Conservation (phyloP, 2,113 vertebrate genomes). For the Erpornis zantholeuca region DNA sequence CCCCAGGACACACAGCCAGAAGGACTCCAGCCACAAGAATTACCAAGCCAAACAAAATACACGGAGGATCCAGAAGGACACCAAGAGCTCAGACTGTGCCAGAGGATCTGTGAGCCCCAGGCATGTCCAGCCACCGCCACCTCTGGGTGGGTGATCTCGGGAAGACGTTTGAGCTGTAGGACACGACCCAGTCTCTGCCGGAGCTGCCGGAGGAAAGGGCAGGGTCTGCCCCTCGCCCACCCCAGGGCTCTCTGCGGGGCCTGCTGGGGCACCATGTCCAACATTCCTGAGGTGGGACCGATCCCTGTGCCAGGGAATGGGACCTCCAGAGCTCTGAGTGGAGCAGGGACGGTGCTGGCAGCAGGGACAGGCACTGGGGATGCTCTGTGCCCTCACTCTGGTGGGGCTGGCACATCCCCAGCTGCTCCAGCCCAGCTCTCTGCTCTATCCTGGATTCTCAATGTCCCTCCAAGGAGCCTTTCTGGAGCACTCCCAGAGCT, state of each 20-base stretch:
- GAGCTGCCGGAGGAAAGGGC: background rate
- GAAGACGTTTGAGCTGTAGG: background rate
- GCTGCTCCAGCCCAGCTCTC: background rate
- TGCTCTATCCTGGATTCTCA: background rate
- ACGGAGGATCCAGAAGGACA: background rate
- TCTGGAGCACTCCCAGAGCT: background rate
- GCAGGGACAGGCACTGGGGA: background rate
- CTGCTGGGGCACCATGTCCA: background rate
- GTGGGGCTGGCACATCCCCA: background rate
- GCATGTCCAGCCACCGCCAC: background rate
- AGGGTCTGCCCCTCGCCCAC: background rate
- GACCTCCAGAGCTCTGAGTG: background rate
- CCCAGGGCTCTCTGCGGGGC: background rate
- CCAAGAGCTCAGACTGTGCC: accelerated
- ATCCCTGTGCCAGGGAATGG: background rate
- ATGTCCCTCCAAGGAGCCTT: background rate
- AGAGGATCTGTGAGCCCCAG: background rate
- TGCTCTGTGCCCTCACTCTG: background rate
- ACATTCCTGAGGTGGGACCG: background rate
- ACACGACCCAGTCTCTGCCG: accelerated
- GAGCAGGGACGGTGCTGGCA: background rate
- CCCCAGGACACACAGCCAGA: background rate
- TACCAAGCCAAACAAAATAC: background rate
- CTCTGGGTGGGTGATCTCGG: background rate
- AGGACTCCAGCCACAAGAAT: background rate